Percentiles rank a stretch among this genome's conserved stretches.
Evolutionary conservation across 2,797 vertebrate genomes (phyloP).

Genomic region (Gouania willdenowi): DNA sequence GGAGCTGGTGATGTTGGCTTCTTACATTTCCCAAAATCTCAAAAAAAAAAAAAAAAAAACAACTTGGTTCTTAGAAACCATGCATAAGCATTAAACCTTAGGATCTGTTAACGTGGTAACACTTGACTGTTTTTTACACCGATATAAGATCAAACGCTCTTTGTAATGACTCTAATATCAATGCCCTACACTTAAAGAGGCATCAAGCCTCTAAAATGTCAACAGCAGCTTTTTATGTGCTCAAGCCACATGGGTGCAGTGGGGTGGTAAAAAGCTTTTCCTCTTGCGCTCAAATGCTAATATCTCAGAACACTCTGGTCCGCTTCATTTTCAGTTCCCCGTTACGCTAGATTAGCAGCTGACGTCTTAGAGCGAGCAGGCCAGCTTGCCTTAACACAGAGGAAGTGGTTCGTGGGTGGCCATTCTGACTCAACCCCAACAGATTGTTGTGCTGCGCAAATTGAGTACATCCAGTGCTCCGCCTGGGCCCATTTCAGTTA

Average conservation of each 20-base stretch:
- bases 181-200: constrained; percentile 69
- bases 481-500: constrained; percentile 17
- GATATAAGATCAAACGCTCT: constrained; percentile 66
- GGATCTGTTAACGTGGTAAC: constrained; percentile 37
- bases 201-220: constrained; percentile 73
- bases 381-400: constrained; percentile 64
- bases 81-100: constrained; percentile 16
- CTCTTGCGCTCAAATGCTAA: constrained; percentile 77
- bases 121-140: constrained; percentile 60
- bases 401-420: constrained; percentile 68
- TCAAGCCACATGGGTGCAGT: constrained; percentile 77
- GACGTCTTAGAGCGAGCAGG: constrained; percentile 69
- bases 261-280: constrained; percentile 78
- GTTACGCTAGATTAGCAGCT: constrained; percentile 77
- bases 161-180: constrained; percentile 71
- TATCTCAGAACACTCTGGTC: constrained; percentile 72
- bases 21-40: constrained; percentile 23
- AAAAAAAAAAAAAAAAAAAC: not conserved
- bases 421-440: constrained; percentile 67
- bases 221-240: constrained; percentile 75
- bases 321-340: constrained; percentile 70
- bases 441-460: constrained; percentile 61
- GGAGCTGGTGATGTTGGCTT: not conserved
- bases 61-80: not conserved
- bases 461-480: constrained; percentile 39